A percentile compares a stretch with the other conserved stretches of the same genome.
Evolutionary conservation across 2,113 vertebrate genomes (phyloP).

Genomic region (Progne subis): DNA sequence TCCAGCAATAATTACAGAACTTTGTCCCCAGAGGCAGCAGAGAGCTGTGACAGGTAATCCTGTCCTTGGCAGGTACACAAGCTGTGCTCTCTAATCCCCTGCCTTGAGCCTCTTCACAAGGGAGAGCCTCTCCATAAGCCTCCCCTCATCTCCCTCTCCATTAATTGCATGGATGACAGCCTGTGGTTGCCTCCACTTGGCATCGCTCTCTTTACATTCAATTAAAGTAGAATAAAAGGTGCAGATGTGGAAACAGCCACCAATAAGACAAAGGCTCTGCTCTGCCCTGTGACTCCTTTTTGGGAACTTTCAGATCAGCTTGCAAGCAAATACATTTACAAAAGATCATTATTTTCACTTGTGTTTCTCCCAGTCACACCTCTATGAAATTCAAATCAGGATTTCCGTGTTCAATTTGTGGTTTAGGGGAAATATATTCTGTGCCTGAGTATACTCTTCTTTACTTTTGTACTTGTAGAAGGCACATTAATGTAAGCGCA

Average conservation of each 20-base stretch:
- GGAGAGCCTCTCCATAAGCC: neutral
- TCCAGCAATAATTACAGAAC: neutral
- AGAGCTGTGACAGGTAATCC: neutral
- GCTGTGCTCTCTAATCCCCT: neutral
- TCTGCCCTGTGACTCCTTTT: neutral
- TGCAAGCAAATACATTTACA: neutral
- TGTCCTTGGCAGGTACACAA: neutral
- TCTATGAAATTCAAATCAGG: neutral
- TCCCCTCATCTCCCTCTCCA: neutral
- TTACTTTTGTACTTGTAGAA: neutral
- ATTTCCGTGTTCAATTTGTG: neutral
- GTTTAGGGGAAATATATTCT: neutral
- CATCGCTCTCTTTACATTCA: neutral
- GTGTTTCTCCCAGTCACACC: neutral
- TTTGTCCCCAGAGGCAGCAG: neutral
- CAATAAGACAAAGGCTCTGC: neutral
- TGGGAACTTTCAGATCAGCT: neutral
- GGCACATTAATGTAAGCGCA: neutral
- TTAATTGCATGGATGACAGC: neutral
- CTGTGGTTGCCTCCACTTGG: neutral
- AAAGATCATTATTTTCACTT: neutral
- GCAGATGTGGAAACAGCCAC: neutral
- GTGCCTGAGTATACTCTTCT: neutral
- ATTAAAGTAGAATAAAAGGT: neutral
- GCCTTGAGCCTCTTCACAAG: accelerated